These are phyloP conservation scores for Acrocephalus scirpaceus DNA, from an alignment of 2,797 vertebrate genomes.

Conservation along the genomic window DNA sequence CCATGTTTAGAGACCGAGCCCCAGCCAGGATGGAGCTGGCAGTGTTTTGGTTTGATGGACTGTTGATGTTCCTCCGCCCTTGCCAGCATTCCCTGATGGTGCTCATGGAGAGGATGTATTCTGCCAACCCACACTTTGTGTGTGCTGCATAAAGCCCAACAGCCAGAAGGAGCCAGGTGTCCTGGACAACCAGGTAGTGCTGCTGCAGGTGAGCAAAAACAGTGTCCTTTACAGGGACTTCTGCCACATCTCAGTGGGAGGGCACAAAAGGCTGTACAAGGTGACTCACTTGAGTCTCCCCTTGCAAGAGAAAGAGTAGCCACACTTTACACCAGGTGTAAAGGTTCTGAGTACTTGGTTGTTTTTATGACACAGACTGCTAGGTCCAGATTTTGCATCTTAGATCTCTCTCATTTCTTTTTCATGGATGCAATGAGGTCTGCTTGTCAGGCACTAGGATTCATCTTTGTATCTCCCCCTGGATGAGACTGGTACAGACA, in stretches of 20 bases:
- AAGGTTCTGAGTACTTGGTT: neutral
- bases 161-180: slow-evolving; percentile 71
- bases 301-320: neutral
- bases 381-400: neutral
- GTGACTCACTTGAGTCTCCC: neutral
- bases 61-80: neutral
- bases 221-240: neutral
- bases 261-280: neutral
- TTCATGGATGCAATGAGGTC: neutral
- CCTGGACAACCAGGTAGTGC: slow-evolving; percentile 72
- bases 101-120: slow-evolving; percentile 82
- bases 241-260: neutral
- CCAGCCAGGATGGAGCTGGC: neutral
- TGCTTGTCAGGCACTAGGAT: neutral
- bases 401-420: neutral
- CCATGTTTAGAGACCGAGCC: neutral
- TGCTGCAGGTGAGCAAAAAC: slow-evolving; percentile 74
- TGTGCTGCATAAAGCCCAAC: slow-evolving; percentile 81
- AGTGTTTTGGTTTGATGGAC: neutral
- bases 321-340: neutral
- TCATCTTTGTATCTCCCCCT: neutral
- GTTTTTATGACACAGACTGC: neutral
- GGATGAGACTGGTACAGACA: neutral
- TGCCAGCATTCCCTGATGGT: slow-evolving; percentile 77
- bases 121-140: slow-evolving; percentile 77